phyloP scores from a whole-genome alignment of 92 coral and sea anemone genomes.

The Heteractis magnifica region DNA sequence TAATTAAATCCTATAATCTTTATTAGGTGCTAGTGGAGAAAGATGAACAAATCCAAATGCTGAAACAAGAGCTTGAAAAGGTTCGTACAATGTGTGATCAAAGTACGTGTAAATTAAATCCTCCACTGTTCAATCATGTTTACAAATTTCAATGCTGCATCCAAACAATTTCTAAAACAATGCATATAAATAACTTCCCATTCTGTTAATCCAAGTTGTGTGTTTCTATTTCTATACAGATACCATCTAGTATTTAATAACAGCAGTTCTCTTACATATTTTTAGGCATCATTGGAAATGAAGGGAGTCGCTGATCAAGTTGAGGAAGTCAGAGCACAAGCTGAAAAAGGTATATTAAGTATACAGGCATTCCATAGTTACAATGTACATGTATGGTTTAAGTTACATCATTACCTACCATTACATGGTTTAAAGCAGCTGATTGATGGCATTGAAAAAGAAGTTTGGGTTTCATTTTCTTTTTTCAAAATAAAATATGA shows the following conservation, averaged over 20 bases:
- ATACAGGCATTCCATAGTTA: neutral
- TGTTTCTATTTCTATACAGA: neutral
- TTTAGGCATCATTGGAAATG: conserved; percentile 86
- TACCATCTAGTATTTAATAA: neutral
- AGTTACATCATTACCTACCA: too few species aligned
- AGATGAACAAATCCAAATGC: conserved; percentile 79
- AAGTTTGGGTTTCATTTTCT: too few species aligned
- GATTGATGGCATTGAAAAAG: too few species aligned
- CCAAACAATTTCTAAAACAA: too few species aligned
- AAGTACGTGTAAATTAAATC: too few species aligned
- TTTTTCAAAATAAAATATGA: too few species aligned
- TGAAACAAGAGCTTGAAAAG: conserved; percentile 82
- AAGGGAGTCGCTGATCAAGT: conserved; percentile 80
- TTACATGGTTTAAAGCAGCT: too few species aligned
- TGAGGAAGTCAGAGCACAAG: conserved; percentile 81
- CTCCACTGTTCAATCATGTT: too few species aligned
- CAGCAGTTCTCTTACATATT: neutral
- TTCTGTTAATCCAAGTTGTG: neutral
- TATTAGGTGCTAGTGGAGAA: conserved; percentile 75
- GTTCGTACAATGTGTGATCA: conserved; percentile 28
- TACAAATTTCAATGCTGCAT: too few species aligned
- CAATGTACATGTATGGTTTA: neutral
- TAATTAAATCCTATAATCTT: too few species aligned
- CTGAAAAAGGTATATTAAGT: conserved; percentile 72
- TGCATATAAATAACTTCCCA: too few species aligned